These are phyloP conservation scores for Pipistrellus kuhlii DNA, from an alignment of 2,797 vertebrate species.

Conservation along the genomic window DNA sequence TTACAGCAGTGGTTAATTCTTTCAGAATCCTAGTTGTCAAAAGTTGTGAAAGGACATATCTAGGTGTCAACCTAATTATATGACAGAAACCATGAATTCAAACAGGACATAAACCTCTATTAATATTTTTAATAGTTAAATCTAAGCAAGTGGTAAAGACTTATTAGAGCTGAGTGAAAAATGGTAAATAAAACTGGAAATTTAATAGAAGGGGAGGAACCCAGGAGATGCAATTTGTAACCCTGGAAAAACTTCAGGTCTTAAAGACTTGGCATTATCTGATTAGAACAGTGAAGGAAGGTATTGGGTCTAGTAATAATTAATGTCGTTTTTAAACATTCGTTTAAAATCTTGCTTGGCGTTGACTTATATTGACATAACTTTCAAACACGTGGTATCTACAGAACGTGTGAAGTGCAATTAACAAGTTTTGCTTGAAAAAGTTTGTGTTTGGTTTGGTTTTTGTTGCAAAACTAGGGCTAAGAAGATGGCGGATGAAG, in stretches of 20 bases:
- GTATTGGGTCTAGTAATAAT: no score
- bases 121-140: slow-evolving; percentile 48
- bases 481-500: no score
- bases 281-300: not conserved
- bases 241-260: not conserved
- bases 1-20: not conserved
- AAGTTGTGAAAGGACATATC: not conserved
- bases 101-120: not conserved
- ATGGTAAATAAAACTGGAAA: slow-evolving; percentile 4
- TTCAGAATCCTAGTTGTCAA: not conserved
- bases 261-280: slow-evolving; percentile 28
- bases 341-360: no score
- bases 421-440: no score
- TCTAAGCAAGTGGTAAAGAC: not conserved
- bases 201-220: slow-evolving; percentile 34
- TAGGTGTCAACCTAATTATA: not conserved
- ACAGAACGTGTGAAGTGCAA: no score
- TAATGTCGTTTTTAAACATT: no score
- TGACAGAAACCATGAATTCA: not conserved
- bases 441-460: no score
- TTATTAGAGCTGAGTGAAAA: slow-evolving; percentile 14
- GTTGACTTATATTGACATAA: no score
- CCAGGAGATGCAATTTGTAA: not conserved
- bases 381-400: no score
- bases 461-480: no score